Percentiles rank a stretch among this genome's conserved stretches.
These are phyloP conservation scores for Danionella dracula DNA, from an alignment of 2,797 vertebrate species.

Conservation along the genomic window DNA sequence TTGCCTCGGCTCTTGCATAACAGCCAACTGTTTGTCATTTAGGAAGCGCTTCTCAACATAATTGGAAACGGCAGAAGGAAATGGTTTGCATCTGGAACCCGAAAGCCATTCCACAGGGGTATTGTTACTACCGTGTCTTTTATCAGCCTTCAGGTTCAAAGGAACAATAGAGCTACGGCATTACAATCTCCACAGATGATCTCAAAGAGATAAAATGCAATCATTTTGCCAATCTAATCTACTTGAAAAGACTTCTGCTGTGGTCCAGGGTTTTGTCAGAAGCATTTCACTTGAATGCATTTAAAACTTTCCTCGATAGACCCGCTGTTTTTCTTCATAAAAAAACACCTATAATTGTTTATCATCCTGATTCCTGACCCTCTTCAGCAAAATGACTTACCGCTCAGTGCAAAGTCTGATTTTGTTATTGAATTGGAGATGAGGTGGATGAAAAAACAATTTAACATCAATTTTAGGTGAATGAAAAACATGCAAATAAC, in stretches of 20 bases:
- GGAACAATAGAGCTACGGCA: conserved; percentile 9
- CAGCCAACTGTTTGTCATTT: conserved; percentile 17
- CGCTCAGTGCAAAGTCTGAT: conserved; percentile 19
- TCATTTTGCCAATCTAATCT: conserved; percentile 22
- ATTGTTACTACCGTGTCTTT: conserved; percentile 19
- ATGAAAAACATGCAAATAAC: conserved; percentile 44
- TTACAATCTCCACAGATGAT: conserved; percentile 26
- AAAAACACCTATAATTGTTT: conserved; percentile 16
- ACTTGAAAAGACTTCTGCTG: background rate
- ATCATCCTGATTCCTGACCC: conserved; percentile 19
- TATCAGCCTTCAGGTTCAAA: conserved; percentile 19
- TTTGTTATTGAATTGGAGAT: conserved; percentile 35
- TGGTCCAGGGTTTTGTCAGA: background rate
- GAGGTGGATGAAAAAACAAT: conserved; percentile 39
- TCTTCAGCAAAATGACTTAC: background rate
- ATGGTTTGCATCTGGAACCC: conserved; percentile 4
- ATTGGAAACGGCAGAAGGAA: conserved; percentile 21
- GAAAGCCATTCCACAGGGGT: background rate
- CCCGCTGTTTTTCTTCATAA: background rate
- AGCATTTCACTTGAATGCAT: background rate
- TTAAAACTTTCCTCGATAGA: conserved; percentile 10
- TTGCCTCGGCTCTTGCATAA: background rate
- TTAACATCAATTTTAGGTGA: conserved; percentile 42
- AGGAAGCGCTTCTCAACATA: background rate
- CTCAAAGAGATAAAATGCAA: conserved; percentile 26